Base-by-base conservation (phyloP, 1,140 invertebrate species). In the Pygmarrhopalites habei region DNA sequence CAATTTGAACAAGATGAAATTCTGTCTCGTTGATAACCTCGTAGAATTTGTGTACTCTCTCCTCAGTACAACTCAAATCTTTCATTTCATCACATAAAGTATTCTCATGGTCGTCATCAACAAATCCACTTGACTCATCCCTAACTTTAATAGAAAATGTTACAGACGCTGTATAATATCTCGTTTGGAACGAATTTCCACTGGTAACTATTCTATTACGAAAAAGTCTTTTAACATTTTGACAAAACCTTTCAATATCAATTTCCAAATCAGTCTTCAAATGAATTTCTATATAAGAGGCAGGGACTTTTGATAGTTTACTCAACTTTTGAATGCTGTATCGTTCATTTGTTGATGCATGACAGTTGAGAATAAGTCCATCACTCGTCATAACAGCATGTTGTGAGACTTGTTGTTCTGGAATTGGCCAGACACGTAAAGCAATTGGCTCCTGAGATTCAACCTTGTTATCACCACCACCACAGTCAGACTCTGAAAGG, bases 171-270 rank as follows among this genome's bases (percentile, higher is more conserved):
- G 44, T 30, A 43, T 65, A 65, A 62, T 44, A 62, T 39, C 62
- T 32, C 0, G 65, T 30, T 21, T 57, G 58, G 49, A 68, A 68
- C 39, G 28, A 41, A 62, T 68, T 68, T 53, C 44, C 26, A 5
- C 19, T 32, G 1, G 58, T 35, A 21, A 68, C 30, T 10, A 61
- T 21, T 28, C 66, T 29, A 1, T 56, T 32, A 26, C 39, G 0
- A 46, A 65, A 60, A 5, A 23, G 17, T 25, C 30, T 47, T 41
- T 21, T 28, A 43, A 62, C 55, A 1, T 2, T 53, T 30, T 58
- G 14, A 19, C 25, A 19, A 44, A 67, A 64, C 3, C 46, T 29
- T 7, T 59, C 58, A 3, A 44, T 29, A 19, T 67, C 52, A 43
- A 63, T 39, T n/a, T 39, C 52, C 5, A 57, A 17, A 23, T 28